Percentiles rank a stretch among this genome's conserved stretches.
phyloP scores from a whole-genome alignment of 2,797 vertebrate species.

The Momotus momota region DNA sequence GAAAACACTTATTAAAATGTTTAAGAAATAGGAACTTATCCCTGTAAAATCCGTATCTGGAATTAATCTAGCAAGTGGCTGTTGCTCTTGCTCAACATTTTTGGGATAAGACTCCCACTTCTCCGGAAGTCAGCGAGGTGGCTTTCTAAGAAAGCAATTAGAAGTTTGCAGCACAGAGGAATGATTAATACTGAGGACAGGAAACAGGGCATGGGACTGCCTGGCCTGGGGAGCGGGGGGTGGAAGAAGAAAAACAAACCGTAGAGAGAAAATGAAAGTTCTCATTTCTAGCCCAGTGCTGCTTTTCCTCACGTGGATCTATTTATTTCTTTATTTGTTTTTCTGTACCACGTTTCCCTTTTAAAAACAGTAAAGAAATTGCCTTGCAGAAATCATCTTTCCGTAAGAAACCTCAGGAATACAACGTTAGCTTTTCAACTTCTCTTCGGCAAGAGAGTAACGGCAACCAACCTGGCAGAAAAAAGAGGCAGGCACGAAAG shows the following conservation, averaged over 20 bases:
- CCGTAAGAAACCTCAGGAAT: not conserved
- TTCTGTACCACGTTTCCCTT: not conserved
- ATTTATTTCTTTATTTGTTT: not conserved
- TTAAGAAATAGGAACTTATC: not conserved
- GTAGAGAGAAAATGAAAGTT: not conserved
- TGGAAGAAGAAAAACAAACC: not conserved
- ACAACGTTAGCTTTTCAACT: not conserved
- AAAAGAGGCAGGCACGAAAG: slow-evolving; percentile 2
- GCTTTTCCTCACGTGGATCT: not conserved
- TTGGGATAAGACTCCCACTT: not conserved
- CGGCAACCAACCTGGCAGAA: slow-evolving; percentile 23
- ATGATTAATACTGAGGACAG: not conserved
- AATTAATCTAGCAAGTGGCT: not conserved
- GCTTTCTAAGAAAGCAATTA: not conserved
- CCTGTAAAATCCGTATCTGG: not conserved
- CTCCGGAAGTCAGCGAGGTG: not conserved
- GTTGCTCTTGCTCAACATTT: not conserved
- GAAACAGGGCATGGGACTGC: not conserved
- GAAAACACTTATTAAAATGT: not conserved
- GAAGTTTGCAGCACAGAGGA: not conserved
- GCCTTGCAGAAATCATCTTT: not conserved
- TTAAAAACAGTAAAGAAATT: not conserved
- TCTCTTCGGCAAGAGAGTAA: not conserved
- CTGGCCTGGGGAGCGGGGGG: fast-evolving
- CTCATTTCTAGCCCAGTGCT: not conserved